Conservation (phyloP, 2,797 vertebrate genomes). For the Mallotus villosus region DNA sequence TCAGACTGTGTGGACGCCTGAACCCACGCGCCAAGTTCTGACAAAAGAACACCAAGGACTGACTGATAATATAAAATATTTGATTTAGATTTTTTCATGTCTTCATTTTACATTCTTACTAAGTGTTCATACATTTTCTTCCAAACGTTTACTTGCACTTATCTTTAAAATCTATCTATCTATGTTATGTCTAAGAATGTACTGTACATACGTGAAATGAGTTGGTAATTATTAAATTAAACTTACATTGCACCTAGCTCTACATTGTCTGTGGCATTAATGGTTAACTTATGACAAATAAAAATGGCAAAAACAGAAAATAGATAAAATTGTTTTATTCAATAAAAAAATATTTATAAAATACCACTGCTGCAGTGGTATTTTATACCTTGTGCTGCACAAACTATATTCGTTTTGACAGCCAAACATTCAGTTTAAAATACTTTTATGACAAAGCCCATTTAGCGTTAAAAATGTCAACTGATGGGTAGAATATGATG, state of each 20-base stretch:
- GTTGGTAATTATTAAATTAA: conserved; percentile 56
- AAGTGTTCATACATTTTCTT: not conserved
- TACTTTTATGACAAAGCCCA: too few species aligned
- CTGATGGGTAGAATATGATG: not conserved
- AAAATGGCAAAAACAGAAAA: not conserved
- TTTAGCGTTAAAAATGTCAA: too few species aligned
- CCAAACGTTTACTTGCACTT: conserved; percentile 22
- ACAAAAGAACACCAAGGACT: not conserved
- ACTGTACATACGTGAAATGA: conserved; percentile 44
- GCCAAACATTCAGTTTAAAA: not conserved
- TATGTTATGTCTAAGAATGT: conserved; percentile 18
- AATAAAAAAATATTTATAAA: not conserved
- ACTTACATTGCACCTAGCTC: conserved; percentile 38
- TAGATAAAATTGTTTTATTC: not conserved
- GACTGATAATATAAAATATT: conserved; percentile 14
- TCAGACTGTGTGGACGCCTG: conserved; percentile 57
- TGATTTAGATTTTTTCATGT: not conserved
- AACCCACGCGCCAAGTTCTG: not conserved
- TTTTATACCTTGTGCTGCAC: too few species aligned
- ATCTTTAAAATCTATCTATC: conserved; percentile 4
- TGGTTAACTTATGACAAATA: not conserved
- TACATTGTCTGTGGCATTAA: not conserved
- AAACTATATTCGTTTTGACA: not conserved
- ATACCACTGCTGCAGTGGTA: not conserved
- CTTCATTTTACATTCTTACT: not conserved